A percentile compares a stretch with the other conserved stretches of the same genome.
Conservation (phyloP, 1,140 invertebrate genomes). For the Zaprionus kolodkinae region DNA sequence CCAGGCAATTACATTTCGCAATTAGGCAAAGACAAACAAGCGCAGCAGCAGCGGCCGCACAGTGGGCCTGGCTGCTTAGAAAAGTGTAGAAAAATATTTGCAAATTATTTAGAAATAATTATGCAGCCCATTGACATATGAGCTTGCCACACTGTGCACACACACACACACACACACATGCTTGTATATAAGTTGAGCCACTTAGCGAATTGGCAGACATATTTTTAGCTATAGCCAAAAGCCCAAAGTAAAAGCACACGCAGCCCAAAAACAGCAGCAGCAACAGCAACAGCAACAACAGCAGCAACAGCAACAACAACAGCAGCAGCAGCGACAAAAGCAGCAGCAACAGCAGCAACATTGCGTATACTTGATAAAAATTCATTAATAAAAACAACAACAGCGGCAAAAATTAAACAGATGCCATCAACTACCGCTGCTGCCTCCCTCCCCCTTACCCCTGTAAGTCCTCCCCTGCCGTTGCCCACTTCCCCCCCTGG, state of each 20-base stretch:
- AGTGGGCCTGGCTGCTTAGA: neutral
- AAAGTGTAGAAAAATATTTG: neutral
- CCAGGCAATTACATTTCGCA: slow-evolving; percentile 29
- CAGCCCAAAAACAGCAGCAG: slow-evolving; percentile 41
- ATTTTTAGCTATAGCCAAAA: slow-evolving; percentile 66
- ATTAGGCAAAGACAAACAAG: slow-evolving; percentile 19
- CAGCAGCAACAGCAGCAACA: slow-evolving; percentile 9
- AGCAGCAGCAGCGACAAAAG: slow-evolving; percentile 31
- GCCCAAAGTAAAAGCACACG: slow-evolving; percentile 62
- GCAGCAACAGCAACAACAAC: slow-evolving; percentile 48
- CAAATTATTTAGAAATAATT: too few relatives aligned
- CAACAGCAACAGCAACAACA: slow-evolving; percentile 20
- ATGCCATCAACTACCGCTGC: slow-evolving; percentile 43
- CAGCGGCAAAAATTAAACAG: slow-evolving; percentile 51
- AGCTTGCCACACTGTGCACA: slow-evolving; percentile 8
- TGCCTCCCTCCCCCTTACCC: too few relatives aligned
- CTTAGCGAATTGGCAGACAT: slow-evolving; percentile 78
- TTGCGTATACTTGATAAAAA: slow-evolving; percentile 29
- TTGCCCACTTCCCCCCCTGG: slow-evolving; percentile 19
- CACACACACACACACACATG: neutral
- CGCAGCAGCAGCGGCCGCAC: slow-evolving; percentile 4
- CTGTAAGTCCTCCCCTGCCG: slow-evolving; percentile 7
- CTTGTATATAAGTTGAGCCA: slow-evolving; percentile 57
- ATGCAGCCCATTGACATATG: too few relatives aligned
- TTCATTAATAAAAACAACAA: slow-evolving; percentile 59